Evolutionary conservation across 2,113 vertebrate species (phyloP), one percentile per base, ranked within the genome.

Genomic region (Toxotes jaculatrix): DNA sequence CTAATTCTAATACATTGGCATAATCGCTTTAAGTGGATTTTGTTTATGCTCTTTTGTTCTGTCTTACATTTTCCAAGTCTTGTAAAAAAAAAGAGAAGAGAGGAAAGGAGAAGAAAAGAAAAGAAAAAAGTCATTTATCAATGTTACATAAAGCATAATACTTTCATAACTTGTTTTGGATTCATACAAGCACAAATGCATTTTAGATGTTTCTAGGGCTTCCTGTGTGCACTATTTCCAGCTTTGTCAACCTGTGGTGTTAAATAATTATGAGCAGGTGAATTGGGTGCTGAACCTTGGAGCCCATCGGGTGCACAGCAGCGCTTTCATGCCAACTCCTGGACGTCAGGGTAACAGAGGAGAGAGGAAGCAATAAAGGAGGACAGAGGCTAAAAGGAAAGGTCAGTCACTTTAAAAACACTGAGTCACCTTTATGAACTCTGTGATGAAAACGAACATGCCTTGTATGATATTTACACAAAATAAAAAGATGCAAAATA

Each of bases 261-360:
- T 68, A 86, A 90, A 89, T 89, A 89, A 86, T 89, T 63, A 89
- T 90, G 86, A 87, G 84, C 83, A 81, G 83, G 83, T 87, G 79
- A 80, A 60, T 49, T 80, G 83, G 84, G 34, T 67, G 79, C 65
- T 43, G 62, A 79, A 66, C 76, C 66, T 23, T 23, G 43, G 75
- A 86, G 64, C 71, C 1, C 51, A 59, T 73, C 11, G 53, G 67
- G 70, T 51, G 65, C 77, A 72, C 32, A 77, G 69, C 64, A 36
- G 71, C 45, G 51, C 59, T 84, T 82, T 62, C 83, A 80, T 85
- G 75, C 83, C 78, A 88, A 70, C 73, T 56, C 45, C 34, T 13
- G 23, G 43, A 47, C 80, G 68, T 60, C 21, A 2, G 64, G 68
- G 81, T 21, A 65, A 5, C 21, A 68, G 32, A 71, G 34, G 32